phyloP scores from a whole-genome alignment of 2,113 vertebrate species.

The Varanus salvator region DNA sequence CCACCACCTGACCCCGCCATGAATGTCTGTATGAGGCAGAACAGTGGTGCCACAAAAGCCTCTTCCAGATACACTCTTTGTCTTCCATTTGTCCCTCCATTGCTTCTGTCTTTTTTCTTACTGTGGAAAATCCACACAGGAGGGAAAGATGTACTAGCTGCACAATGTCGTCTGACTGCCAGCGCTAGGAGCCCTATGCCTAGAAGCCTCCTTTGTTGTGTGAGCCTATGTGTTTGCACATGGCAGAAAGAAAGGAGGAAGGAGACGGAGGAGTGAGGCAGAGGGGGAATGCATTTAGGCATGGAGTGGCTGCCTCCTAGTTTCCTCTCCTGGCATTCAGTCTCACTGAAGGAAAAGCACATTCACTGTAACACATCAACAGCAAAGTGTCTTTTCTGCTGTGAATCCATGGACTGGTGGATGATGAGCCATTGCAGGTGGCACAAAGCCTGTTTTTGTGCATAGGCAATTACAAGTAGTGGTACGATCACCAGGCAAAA shows the following conservation, averaged over 20 bases:
- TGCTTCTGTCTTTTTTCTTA: not conserved
- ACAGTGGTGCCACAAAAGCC: too few species aligned
- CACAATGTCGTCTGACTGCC: not conserved
- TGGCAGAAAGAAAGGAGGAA: not conserved
- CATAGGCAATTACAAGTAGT: not conserved
- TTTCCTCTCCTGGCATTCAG: not conserved
- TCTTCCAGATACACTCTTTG: not conserved
- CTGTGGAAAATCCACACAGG: not conserved
- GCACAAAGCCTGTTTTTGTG: not conserved
- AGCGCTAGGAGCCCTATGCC: not conserved
- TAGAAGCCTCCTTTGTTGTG: not conserved
- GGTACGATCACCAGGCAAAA: not conserved
- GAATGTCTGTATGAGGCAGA: too few species aligned
- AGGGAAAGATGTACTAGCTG: not conserved
- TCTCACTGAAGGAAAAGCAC: not conserved
- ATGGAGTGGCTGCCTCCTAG: not conserved
- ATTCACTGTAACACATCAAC: not conserved
- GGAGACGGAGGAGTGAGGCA: not conserved
- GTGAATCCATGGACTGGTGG: not conserved
- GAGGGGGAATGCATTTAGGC: not conserved
- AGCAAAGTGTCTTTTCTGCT: not conserved
- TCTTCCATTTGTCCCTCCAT: not conserved
- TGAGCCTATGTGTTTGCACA: not conserved
- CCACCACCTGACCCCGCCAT: too few species aligned
- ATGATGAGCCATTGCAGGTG: conserved; percentile 1